Conservation (phyloP, 2,888 invertebrate species). For the Spicauda simplicius region DNA sequence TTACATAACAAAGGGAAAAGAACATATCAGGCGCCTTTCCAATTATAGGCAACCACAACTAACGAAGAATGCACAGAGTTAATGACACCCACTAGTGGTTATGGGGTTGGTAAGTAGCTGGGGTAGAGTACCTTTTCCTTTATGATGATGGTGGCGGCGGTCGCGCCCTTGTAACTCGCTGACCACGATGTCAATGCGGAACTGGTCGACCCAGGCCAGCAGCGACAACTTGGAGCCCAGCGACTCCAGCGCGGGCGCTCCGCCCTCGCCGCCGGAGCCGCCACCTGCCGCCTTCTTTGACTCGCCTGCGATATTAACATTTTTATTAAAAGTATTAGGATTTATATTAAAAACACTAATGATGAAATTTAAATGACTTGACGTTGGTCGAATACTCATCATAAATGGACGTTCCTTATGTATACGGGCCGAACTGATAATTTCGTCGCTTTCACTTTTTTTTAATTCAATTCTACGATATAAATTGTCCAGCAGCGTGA, state of each 20-base stretch:
- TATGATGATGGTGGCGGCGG: conserved; percentile 47
- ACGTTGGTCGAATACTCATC: not conserved
- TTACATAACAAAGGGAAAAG: too few species aligned
- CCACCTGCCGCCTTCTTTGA: conserved; percentile 44
- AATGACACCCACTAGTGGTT: too few species aligned
- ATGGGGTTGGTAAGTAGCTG: too few species aligned
- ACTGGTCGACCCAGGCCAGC: conserved; percentile 93
- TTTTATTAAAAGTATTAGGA: not conserved
- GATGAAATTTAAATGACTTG: too few species aligned
- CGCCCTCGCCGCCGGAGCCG: conserved; percentile 50
- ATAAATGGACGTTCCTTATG: too few species aligned
- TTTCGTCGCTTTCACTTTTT: too few species aligned
- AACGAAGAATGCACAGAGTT: too few species aligned
- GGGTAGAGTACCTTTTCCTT: conserved; percentile 58
- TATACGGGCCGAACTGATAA: too few species aligned
- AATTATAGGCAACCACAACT: too few species aligned
- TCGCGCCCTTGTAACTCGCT: conserved; percentile 88
- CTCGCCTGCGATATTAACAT: conserved; percentile 45
- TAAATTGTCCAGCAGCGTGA: too few species aligned
- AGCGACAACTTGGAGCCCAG: conserved; percentile 94
- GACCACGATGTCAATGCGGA: conserved; percentile 97
- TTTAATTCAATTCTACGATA: too few species aligned
- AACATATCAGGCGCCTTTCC: too few species aligned
- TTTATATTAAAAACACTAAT: not conserved
- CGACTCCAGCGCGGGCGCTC: conserved; percentile 90